phyloP scores from a whole-genome alignment of 2,888 invertebrate species.

The Busseola fusca region DNA sequence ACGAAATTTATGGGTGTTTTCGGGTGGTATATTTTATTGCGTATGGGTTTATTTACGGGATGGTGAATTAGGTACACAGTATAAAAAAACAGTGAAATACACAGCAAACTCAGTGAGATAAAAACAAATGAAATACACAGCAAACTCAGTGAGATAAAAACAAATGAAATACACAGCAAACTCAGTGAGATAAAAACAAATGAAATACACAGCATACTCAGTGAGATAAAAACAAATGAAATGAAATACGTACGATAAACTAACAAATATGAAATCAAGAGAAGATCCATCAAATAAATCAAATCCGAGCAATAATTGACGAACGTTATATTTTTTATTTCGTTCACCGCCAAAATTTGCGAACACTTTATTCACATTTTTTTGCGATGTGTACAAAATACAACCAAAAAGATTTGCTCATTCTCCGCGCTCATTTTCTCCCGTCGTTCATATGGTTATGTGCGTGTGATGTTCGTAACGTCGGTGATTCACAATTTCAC shows the following conservation, averaged over 20 bases:
- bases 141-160: background rate
- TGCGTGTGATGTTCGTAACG: conserved; percentile 23
- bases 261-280: background rate
- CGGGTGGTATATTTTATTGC: conserved; percentile 25
- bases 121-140: conserved; percentile 1
- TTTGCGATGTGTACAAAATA: conserved; percentile 29
- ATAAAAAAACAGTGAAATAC: conserved; percentile 5
- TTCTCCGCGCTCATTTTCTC: conserved; percentile 30
- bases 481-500: conserved; percentile 33
- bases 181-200: background rate
- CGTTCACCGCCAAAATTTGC: background rate
- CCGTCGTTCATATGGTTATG: conserved; percentile 3
- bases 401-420: conserved; percentile 17
- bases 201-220: background rate
- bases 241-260: background rate
- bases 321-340: conserved; percentile 6
- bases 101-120: background rate
- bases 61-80: conserved; percentile 20
- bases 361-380: background rate
- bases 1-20: conserved; percentile 44
- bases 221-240: background rate
- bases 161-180: too few relatives aligned
- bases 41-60: conserved; percentile 34
- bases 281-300: background rate
- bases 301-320: background rate